Evolutionary conservation across 2,113 vertebrate genomes (phyloP).

Genomic region (cat (Felis catus)): DNA sequence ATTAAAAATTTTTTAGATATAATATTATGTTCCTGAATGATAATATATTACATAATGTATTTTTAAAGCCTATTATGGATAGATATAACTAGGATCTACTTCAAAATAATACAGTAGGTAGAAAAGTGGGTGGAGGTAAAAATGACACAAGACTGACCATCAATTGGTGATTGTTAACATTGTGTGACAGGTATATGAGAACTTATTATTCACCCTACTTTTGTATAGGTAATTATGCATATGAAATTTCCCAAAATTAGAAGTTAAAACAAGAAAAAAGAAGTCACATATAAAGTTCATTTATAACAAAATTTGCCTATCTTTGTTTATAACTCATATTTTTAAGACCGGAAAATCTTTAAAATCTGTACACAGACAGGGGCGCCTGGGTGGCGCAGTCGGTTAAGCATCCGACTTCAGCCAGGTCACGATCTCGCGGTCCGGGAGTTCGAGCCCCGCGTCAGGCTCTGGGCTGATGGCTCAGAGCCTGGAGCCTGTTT

Average conservation of each 20-base stretch:
- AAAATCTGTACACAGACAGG: conserved; percentile 9
- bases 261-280: conserved; percentile 1
- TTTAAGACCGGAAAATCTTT: background rate
- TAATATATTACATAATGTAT: background rate
- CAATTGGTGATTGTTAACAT: background rate
- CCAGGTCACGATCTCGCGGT: too few species aligned
- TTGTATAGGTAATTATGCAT: background rate
- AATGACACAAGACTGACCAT: conserved; percentile 16
- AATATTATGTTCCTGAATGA: background rate
- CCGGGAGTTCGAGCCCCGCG: too few species aligned
- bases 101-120: background rate
- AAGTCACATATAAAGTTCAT: background rate
- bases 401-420: too few species aligned
- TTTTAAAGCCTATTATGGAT: background rate
- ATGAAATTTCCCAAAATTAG: conserved; percentile 1
- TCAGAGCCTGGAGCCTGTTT: too few species aligned
- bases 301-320: conserved; percentile 20
- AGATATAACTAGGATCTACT: background rate
- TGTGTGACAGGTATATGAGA: background rate
- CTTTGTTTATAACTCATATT: background rate
- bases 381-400: too few species aligned
- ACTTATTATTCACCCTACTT: background rate
- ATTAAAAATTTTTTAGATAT: conserved; percentile 24
- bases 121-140: background rate
- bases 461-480: too few species aligned